Base-by-base conservation (phyloP, 2,888 invertebrate species). In the Elysia crispata region DNA sequence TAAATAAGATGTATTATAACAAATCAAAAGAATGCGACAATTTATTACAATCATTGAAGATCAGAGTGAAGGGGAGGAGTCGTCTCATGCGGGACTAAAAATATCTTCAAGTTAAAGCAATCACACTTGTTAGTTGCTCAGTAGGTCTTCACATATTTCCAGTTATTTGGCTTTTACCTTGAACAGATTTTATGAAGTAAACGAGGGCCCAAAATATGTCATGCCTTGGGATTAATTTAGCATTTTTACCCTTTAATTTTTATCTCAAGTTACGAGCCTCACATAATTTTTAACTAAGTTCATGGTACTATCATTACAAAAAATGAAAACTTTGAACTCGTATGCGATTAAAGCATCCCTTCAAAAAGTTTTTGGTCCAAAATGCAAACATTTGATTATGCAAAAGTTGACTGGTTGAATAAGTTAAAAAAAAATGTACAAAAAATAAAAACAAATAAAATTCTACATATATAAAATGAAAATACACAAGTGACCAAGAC, bases 71-170 rank as follows among this genome's bases (percentile, higher is more conserved):
- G 8, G 23, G 66, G 33, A 60, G 70, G 70, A 60, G 30, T 28
- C 23, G 8, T 49, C 57, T 57, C 77, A 77, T 69, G 77, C 70
- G 28, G 57, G 60, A 23, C 30, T n/a, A 31, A 54, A 15, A 23
- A 1, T 41, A 13, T 70, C 31, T 33, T 30, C n/a, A 57, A 54
- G 20, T 33, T 25, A 33, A 69, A 57, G 62, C 60, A 69, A 18
- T 75, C 69, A 62, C 60, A 41, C 77, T 18, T 30, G 74, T 79
- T 74, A 79, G 74, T 75, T 33, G 67, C 41, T 74, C 64, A 74
- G 57, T 74, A 66, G 54, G 18, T 79, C 79, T 79, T 79, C 79
- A 79, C 79, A 79, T 79, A 79, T 79, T 79, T 79, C 79, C 67
- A 64, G 79, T 79, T 75, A 79, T 41, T 41, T 75, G 64, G 30